phyloP scores from a whole-genome alignment of 2,888 invertebrate species.

The Didymodactylos carnosus region DNA sequence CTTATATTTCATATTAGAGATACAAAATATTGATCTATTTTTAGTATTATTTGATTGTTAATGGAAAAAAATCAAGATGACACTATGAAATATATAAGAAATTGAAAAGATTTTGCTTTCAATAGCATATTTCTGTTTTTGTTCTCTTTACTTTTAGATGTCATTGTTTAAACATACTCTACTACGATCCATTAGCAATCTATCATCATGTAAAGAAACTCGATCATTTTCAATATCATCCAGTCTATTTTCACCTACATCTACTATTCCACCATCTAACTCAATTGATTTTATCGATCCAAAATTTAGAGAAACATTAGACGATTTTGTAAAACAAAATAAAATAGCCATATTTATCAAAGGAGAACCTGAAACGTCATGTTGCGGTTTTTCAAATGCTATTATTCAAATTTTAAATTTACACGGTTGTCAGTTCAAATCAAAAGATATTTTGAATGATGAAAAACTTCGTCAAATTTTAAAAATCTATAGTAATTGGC shows the following conservation, averaged over 20 bases:
- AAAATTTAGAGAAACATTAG: not conserved
- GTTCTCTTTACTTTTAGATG: too few relatives aligned
- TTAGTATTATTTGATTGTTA: too few relatives aligned
- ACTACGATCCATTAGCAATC: too few relatives aligned
- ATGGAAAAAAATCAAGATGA: too few relatives aligned
- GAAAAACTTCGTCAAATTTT: conserved; percentile 2
- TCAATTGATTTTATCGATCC: not conserved
- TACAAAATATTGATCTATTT: too few relatives aligned
- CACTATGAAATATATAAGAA: too few relatives aligned
- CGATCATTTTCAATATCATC: not conserved
- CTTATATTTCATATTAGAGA: too few relatives aligned
- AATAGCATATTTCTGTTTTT: too few relatives aligned
- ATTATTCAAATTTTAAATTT: conserved; percentile 84
- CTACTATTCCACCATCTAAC: not conserved
- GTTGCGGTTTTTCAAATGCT: conserved; percentile 90
- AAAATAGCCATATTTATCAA: not conserved
- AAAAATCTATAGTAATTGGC: conserved; percentile 56
- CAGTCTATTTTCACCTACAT: not conserved
- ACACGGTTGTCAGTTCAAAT: conserved; percentile 66
- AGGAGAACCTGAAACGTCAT: not conserved
- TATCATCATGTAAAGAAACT: too few relatives aligned
- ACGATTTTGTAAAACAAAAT: not conserved
- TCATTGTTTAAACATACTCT: too few relatives aligned
- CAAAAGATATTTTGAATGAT: conserved; percentile 57
- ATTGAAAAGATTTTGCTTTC: too few relatives aligned